A percentile compares a stretch with the other conserved stretches of the same genome.
Evolutionary conservation across 2,888 invertebrate species (phyloP).

Genomic region (Lacanobia oleracea): DNA sequence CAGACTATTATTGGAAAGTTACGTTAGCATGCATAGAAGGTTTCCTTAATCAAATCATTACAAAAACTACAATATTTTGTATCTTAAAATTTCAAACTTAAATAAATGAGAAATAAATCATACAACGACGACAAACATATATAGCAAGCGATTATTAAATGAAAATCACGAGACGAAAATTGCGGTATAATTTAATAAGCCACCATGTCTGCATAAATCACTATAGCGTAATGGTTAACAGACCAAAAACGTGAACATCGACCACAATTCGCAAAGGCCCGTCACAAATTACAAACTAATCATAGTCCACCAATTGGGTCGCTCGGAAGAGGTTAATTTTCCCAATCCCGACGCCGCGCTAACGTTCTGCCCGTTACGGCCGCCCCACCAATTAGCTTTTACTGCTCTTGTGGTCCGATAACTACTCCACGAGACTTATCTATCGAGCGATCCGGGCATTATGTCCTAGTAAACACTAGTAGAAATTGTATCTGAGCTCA

Average conservation of each 20-base stretch:
- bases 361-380: slow-evolving; percentile 80
- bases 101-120: not conserved
- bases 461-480: slow-evolving; percentile 79
- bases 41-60: not conserved
- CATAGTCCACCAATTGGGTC: slow-evolving; percentile 84
- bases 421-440: slow-evolving; percentile 85
- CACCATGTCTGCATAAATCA: slow-evolving; percentile 60
- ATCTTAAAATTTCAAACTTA: not conserved
- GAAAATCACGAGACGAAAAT: slow-evolving; percentile 47
- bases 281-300: slow-evolving; percentile 87
- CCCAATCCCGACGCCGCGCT: slow-evolving; percentile 82
- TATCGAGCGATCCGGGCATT: slow-evolving; percentile 81
- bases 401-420: slow-evolving; percentile 88
- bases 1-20: not conserved
- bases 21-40: not conserved
- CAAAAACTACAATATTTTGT: not conserved
- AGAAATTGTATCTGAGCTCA: slow-evolving; percentile 68
- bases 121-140: not conserved
- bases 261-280: slow-evolving; percentile 74
- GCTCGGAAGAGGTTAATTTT: slow-evolving; percentile 87
- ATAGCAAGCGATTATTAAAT: slow-evolving; percentile 18
- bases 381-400: slow-evolving; percentile 88
- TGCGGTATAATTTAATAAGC: slow-evolving; percentile 58
- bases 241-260: slow-evolving; percentile 69
- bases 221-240: slow-evolving; percentile 60